phyloP scores from a whole-genome alignment of 2,113 vertebrate genomes.

The Ictidomys tridecemlineatus region DNA sequence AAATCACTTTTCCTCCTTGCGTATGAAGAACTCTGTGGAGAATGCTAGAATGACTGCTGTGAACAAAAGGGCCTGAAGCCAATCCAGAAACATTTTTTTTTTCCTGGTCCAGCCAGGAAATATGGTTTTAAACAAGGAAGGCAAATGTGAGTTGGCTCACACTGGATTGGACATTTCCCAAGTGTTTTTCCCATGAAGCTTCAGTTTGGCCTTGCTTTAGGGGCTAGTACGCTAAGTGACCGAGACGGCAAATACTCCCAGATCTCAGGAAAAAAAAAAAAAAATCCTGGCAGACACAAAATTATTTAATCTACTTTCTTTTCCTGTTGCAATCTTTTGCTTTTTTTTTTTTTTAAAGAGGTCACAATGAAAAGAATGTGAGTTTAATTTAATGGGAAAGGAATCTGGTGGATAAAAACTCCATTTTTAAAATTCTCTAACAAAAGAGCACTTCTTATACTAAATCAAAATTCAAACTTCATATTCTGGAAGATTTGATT shows the following conservation, averaged over 20 bases:
- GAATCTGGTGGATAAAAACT: conserved; percentile 52
- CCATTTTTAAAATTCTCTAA: conserved; percentile 47
- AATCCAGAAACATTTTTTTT: conserved; percentile 71
- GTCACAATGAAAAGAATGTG: conserved; percentile 68
- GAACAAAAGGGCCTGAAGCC: conserved; percentile 69
- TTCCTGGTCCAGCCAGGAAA: conserved; percentile 71
- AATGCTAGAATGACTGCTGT: conserved; percentile 45
- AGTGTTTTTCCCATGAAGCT: conserved; percentile 73
- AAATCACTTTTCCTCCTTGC: conserved; percentile 21
- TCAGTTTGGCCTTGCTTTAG: conserved; percentile 53
- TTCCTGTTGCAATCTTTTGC: conserved; percentile 66
- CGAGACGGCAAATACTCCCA: background rate
- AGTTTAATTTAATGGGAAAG: conserved; percentile 72
- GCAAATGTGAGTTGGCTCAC: conserved; percentile 72
- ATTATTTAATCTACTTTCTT: conserved; percentile 80
- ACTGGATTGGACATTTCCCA: conserved; percentile 65
- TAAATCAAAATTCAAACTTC: conserved; percentile 55
- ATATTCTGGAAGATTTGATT: conserved; percentile 21
- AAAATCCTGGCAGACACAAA: conserved; percentile 69
- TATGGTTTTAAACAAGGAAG: conserved; percentile 72
- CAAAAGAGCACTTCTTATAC: conserved; percentile 35
- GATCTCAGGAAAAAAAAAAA: background rate
- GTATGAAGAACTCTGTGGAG: conserved; percentile 47
- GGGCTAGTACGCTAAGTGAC: conserved; percentile 25
- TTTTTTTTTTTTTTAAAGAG: background rate